These are phyloP conservation scores for Tromatobia lineatoria DNA, from an alignment of 2,888 invertebrate species.

Conservation along the genomic window DNA sequence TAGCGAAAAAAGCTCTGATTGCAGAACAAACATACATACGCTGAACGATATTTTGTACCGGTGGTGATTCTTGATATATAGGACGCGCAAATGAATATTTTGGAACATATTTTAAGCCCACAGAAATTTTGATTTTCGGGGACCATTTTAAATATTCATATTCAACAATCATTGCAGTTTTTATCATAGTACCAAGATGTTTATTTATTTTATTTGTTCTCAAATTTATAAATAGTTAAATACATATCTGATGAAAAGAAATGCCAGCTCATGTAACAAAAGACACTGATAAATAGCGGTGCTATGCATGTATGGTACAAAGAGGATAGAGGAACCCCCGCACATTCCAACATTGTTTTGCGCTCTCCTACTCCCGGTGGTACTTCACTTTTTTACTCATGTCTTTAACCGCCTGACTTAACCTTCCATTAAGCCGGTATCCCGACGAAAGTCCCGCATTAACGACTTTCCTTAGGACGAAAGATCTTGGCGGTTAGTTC, in stretches of 20 bases:
- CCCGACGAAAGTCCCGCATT: constrained; percentile 52
- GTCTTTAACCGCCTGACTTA: constrained; percentile 65
- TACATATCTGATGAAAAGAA: neutral
- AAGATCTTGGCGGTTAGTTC: constrained; percentile 22
- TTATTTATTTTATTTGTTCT: too few relatives aligned
- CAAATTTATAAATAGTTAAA: neutral
- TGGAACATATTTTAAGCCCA: too few relatives aligned
- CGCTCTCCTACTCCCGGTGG: constrained; percentile 22
- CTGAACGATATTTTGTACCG: neutral
- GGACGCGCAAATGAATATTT: too few relatives aligned
- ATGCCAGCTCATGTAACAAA: neutral
- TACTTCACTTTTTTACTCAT: constrained; percentile 13
- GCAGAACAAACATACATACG: neutral
- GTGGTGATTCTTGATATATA: too few relatives aligned
- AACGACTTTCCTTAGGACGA: constrained; percentile 61
- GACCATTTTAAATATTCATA: too few relatives aligned
- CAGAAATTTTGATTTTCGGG: too few relatives aligned
- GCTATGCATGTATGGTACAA: neutral
- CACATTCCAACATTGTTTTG: constrained; percentile 70
- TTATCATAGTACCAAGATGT: too few relatives aligned
- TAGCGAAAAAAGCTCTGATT: neutral
- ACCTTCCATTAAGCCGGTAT: constrained; percentile 72
- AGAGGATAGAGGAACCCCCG: constrained; percentile 5
- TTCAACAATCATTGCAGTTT: too few relatives aligned
- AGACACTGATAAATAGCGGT: neutral